Conservation (phyloP, 2,113 vertebrate genomes). For the Corythaixoides concolor region DNA sequence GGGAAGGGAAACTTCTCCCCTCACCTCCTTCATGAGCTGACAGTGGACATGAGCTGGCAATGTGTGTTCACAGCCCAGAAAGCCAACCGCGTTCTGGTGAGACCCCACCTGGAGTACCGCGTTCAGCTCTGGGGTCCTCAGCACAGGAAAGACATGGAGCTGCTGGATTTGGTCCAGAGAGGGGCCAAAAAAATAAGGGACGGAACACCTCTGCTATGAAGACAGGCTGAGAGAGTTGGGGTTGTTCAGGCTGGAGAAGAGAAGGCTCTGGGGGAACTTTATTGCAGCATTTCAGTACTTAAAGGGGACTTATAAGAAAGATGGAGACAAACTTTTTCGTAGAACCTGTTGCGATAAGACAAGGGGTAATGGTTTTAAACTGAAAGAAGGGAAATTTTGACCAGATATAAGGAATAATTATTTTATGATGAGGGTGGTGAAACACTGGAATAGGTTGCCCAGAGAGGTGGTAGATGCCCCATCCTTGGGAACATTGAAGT, state of each 20-base stretch:
- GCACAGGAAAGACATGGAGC: not conserved
- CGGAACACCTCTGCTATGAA: not conserved
- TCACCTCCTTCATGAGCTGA: not conserved
- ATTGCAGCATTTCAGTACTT: fast-evolving
- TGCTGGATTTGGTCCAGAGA: not conserved
- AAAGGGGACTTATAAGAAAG: not conserved
- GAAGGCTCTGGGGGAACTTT: not conserved
- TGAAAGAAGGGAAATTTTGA: not conserved
- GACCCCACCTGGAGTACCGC: not conserved
- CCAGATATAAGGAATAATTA: not conserved
- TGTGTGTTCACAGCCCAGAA: fast-evolving
- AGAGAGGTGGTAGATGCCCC: no score
- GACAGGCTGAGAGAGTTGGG: not conserved
- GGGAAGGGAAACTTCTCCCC: not conserved
- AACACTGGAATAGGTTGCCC: not conserved
- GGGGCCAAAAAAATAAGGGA: not conserved
- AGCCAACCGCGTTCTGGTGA: fast-evolving
- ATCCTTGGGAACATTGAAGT: not conserved
- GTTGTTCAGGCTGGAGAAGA: not conserved
- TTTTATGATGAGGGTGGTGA: not conserved
- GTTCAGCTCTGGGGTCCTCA: not conserved
- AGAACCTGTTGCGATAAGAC: fast-evolving
- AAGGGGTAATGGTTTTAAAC: not conserved
- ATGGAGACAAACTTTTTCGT: not conserved
- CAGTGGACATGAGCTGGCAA: not conserved